phyloP scores from a whole-genome alignment of 2,797 vertebrate species.

The Clarias pachynema region DNA sequence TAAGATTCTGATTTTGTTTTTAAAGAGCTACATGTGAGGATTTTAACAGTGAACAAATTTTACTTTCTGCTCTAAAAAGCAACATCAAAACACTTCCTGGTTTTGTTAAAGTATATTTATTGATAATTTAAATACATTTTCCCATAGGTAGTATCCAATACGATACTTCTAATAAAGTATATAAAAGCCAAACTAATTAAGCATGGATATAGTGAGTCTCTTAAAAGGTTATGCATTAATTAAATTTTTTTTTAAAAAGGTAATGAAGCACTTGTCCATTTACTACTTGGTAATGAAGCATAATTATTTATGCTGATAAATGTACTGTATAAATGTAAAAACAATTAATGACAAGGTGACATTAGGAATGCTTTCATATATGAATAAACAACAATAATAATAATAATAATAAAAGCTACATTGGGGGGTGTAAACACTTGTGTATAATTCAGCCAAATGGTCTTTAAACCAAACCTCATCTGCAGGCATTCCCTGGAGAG shows the following conservation, averaged over 20 bases:
- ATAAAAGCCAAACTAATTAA: neutral
- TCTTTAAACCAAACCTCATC: slow-evolving; percentile 30
- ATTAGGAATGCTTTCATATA: neutral
- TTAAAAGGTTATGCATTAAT: neutral
- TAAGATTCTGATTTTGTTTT: neutral
- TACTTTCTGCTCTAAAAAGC: neutral
- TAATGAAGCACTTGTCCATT: neutral
- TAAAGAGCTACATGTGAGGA: neutral
- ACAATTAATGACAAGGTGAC: neutral
- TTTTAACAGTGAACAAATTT: neutral
- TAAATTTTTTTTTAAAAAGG: too few relatives aligned
- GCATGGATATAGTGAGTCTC: slow-evolving; percentile 10
- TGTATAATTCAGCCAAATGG: neutral
- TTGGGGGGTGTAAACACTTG: neutral
- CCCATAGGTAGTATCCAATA: slow-evolving; percentile 26
- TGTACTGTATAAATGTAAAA: neutral
- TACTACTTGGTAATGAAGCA: neutral
- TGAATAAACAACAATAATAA: neutral
- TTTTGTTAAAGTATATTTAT: slow-evolving; percentile 19
- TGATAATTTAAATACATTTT: neutral
- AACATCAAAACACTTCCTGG: neutral
- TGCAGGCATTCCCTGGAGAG: slow-evolving; percentile 49
- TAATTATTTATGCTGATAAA: neutral
- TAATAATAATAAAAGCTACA: neutral
- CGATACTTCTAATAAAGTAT: neutral